Percentiles rank a stretch among this genome's conserved stretches.
Conservation (phyloP, 2,888 invertebrate genomes). For the Prenolepis imparis region DNA sequence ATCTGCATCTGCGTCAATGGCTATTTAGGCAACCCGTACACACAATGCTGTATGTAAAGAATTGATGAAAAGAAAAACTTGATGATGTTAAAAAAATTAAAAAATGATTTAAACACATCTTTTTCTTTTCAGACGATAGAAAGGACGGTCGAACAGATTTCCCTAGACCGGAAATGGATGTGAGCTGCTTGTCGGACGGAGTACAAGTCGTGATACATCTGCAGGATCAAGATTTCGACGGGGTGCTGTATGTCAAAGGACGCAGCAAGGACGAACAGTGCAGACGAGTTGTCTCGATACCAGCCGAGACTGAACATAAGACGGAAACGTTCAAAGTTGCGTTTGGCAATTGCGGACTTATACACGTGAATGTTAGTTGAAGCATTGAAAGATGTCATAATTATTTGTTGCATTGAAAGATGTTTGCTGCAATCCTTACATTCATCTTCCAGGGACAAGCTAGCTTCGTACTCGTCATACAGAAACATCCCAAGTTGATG, state of each 20-base stretch:
- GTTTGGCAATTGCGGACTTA: constrained; percentile 96
- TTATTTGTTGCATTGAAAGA: not conserved
- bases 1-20: constrained; percentile 93
- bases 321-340: constrained; percentile 92
- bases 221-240: constrained; percentile 90
- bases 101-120: constrained; percentile 13
- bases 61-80: not conserved
- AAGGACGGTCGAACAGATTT: constrained; percentile 90
- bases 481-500: constrained; percentile 97
- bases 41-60: constrained; percentile 90
- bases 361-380: constrained; percentile 93
- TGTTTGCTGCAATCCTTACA: not conserved
- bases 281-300: constrained; percentile 92
- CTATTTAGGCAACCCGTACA: constrained; percentile 92
- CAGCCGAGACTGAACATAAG: constrained; percentile 88
- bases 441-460: constrained; percentile 91
- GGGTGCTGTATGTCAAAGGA: constrained; percentile 97
- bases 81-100: not conserved
- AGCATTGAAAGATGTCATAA: not conserved
- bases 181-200: constrained; percentile 96
- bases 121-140: constrained; percentile 56
- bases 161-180: constrained; percentile 94
- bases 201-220: constrained; percentile 94
- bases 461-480: constrained; percentile 97
- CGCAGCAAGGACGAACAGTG: constrained; percentile 97